Evolutionary conservation across 2,113 vertebrate species (phyloP).

Genomic region (Ailuropoda melanoleuca): DNA sequence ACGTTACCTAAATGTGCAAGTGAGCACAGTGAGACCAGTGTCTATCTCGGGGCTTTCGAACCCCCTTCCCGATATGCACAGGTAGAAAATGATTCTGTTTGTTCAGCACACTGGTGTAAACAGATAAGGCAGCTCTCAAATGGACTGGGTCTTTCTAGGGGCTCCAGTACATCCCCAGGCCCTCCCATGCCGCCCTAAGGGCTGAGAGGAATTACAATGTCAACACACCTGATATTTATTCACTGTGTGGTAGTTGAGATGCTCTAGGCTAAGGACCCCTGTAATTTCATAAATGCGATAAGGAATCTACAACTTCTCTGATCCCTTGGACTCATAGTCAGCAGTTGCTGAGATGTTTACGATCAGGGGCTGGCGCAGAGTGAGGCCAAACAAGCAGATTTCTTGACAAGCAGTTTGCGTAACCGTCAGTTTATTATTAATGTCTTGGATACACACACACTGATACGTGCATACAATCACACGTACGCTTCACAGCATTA

Average conservation of each 20-base stretch:
- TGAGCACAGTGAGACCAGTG: not conserved
- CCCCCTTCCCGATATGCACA: not conserved
- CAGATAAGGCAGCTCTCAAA: not conserved
- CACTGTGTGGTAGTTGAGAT: not conserved
- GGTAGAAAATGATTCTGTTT: not conserved
- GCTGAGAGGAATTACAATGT: not conserved
- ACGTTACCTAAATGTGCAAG: not conserved
- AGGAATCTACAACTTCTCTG: not conserved
- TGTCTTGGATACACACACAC: not conserved
- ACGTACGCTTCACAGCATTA: not conserved
- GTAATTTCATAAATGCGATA: not conserved
- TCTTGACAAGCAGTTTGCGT: not conserved
- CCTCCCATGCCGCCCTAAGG: not conserved
- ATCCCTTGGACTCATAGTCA: not conserved
- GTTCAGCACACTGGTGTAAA: not conserved
- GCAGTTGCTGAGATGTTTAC: not conserved
- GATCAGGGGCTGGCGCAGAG: not conserved
- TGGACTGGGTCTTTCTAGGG: not conserved
- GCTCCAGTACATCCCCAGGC: not conserved
- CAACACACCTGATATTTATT: not conserved
- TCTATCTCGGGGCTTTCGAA: not conserved
- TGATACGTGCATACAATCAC: not conserved
- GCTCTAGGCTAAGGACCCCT: not conserved
- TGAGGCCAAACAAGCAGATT: not conserved
- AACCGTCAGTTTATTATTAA: not conserved